Evolutionary conservation across 1,140 invertebrate genomes (phyloP).

Genomic region (Medauroidea extradentata): DNA sequence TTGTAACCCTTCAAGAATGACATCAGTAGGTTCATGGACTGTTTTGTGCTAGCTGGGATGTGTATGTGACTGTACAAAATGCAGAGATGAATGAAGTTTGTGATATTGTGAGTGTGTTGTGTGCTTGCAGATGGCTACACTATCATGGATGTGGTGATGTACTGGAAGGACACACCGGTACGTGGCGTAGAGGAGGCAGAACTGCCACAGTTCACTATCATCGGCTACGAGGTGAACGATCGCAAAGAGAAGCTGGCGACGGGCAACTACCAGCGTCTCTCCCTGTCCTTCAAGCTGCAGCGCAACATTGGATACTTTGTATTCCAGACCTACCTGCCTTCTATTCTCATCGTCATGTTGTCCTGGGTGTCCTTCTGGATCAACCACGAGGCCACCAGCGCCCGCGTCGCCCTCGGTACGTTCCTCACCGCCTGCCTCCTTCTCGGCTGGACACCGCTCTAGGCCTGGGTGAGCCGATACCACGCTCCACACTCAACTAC

Average conservation of each 20-base stretch:
- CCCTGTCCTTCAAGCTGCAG: constrained; percentile 87
- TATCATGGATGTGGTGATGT: constrained; percentile 94
- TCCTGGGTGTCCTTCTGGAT: constrained; percentile 98
- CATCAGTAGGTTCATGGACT: no score
- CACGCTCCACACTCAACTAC: no score
- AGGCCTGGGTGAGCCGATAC: no score
- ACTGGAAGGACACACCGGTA: constrained; percentile 76
- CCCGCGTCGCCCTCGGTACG: constrained; percentile 63
- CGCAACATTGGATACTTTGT: constrained; percentile 90
- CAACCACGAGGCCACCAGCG: constrained; percentile 87
- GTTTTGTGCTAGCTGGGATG: no score
- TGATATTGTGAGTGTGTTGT: no score
- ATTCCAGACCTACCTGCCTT: constrained; percentile 92
- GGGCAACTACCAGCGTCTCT: constrained; percentile 89
- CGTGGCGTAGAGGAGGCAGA: constrained; percentile 90
- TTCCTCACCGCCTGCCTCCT: no score
- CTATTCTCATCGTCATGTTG: constrained; percentile 88
- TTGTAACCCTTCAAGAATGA: no score
- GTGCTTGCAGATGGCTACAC: constrained; percentile 87
- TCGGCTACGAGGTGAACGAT: constrained; percentile 78
- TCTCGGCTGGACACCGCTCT: no score
- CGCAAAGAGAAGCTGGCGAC: constrained; percentile 63
- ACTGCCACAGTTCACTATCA: constrained; percentile 92
- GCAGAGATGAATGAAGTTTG: no score
- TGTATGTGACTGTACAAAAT: no score